These are phyloP conservation scores for Monochamus saltuarius DNA, from an alignment of 1,140 invertebrate genomes.

Conservation along the genomic window DNA sequence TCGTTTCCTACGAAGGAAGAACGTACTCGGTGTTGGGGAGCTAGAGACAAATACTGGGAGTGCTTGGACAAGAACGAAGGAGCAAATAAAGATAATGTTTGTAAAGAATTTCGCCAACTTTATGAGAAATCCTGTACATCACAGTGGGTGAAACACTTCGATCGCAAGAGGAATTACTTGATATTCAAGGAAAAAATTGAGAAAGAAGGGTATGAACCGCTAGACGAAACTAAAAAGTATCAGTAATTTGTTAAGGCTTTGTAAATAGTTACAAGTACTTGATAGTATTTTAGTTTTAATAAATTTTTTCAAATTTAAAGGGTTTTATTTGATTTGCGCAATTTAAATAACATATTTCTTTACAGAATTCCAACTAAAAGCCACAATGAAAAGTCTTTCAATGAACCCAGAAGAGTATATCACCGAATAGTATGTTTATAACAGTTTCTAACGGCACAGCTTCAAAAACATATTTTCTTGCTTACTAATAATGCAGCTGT, in stretches of 20 bases:
- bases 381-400: slow-evolving; percentile 29
- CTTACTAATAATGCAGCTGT: slow-evolving; percentile 1
- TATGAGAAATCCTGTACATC: slow-evolving; percentile 84
- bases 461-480: slow-evolving; percentile 12
- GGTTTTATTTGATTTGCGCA: neutral
- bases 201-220: slow-evolving; percentile 78
- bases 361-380: slow-evolving; percentile 42
- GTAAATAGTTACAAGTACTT: neutral
- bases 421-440: slow-evolving; percentile 35
- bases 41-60: slow-evolving; percentile 85
- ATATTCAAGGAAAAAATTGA: slow-evolving; percentile 88
- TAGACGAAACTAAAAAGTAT: slow-evolving; percentile 43
- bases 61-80: slow-evolving; percentile 70
- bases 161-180: slow-evolving; percentile 83
- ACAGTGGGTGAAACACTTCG: slow-evolving; percentile 94
- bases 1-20: slow-evolving; percentile 82
- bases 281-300: neutral
- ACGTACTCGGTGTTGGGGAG: slow-evolving; percentile 79
- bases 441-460: neutral
- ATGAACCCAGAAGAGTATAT: slow-evolving; percentile 39
- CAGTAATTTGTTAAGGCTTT: neutral
- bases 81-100: slow-evolving; percentile 54
- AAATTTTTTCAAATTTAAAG: neutral
- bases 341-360: slow-evolving; percentile 12
- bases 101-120: slow-evolving; percentile 69